These are phyloP conservation scores for Sterna hirundo DNA, from an alignment of 2,113 vertebrate species.

Conservation along the genomic window DNA sequence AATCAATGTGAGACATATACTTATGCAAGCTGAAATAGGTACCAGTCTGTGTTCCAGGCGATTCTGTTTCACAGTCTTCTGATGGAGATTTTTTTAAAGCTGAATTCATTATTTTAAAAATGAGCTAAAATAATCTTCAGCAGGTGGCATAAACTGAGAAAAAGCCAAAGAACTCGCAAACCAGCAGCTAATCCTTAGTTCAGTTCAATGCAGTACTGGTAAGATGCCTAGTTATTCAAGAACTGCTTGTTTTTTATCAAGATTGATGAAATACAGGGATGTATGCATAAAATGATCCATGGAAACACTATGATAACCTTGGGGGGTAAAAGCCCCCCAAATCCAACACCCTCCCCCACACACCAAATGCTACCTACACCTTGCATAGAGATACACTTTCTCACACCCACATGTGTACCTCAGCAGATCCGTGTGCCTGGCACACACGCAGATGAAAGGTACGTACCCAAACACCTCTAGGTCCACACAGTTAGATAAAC, in stretches of 20 bases:
- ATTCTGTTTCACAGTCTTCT: not conserved
- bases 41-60: conserved; percentile 13
- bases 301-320: not conserved
- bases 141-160: conserved; percentile 11
- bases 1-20: not conserved
- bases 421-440: not conserved
- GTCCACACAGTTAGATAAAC: not conserved
- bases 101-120: not conserved
- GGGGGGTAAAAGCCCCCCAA: not conserved
- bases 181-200: not conserved
- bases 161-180: not conserved
- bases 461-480: not conserved
- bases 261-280: not conserved
- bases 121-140: not conserved
- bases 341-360: fast-evolving
- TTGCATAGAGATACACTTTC: not conserved
- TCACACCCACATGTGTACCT: not conserved
- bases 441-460: not conserved
- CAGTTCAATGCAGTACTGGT: not conserved
- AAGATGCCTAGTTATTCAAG: not conserved
- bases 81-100: not conserved
- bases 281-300: not conserved
- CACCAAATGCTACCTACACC: not conserved
- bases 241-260: not conserved
- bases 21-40: conserved; percentile 34